Evolutionary conservation across 2,888 invertebrate genomes (phyloP).

Genomic region (Mythimna vitellina): DNA sequence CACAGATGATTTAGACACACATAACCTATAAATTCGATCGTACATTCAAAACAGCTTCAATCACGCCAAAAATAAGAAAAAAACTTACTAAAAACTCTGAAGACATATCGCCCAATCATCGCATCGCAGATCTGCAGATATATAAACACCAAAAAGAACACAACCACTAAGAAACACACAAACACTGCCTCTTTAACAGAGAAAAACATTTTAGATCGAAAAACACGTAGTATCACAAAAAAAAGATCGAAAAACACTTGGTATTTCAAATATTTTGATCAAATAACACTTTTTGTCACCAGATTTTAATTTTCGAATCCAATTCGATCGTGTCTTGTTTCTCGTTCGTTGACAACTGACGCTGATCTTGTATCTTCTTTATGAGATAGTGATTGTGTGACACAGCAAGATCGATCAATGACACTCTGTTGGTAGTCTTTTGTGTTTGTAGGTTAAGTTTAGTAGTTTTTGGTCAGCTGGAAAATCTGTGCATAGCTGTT

Average conservation of each 20-base stretch:
- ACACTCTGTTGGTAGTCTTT: slow-evolving; percentile 29
- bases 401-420: slow-evolving; percentile 43
- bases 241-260: slow-evolving; percentile 65
- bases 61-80: neutral
- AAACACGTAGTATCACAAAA: slow-evolving; percentile 14
- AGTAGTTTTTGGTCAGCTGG: neutral
- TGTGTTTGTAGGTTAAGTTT: neutral
- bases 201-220: slow-evolving; percentile 76
- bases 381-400: slow-evolving; percentile 33
- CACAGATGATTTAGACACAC: neutral
- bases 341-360: slow-evolving; percentile 38
- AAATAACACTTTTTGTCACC: slow-evolving; percentile 26
- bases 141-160: slow-evolving; percentile 75
- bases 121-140: slow-evolving; percentile 84
- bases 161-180: slow-evolving; percentile 72
- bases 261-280: slow-evolving; percentile 62
- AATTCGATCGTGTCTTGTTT: slow-evolving; percentile 29
- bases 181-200: slow-evolving; percentile 76
- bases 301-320: slow-evolving; percentile 12
- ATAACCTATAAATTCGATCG: slow-evolving; percentile 20
- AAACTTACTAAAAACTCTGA: slow-evolving; percentile 82
- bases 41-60: neutral
- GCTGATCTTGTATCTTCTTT: slow-evolving; percentile 18
- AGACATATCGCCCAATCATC: slow-evolving; percentile 76
- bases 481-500: slow-evolving; percentile 1